Evolutionary conservation across 2,888 invertebrate species (phyloP).

Genomic region (Tetragnatha montana): DNA sequence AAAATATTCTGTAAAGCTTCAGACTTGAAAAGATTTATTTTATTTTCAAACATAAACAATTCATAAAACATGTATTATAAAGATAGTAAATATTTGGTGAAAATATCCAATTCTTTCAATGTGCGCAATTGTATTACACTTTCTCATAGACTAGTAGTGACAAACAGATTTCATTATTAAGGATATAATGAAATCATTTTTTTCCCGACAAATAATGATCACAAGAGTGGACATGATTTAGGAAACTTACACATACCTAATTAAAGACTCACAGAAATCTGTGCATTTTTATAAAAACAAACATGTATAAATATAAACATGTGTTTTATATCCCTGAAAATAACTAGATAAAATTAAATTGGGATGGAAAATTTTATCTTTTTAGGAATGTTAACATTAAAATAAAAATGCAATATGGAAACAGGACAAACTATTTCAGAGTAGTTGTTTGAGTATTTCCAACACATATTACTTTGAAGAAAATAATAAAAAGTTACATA

Average conservation of each 20-base stretch:
- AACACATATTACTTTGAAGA: too few species aligned
- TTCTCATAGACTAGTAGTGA: conserved; percentile 12
- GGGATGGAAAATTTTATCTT: too few species aligned
- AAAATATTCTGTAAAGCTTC: background rate
- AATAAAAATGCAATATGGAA: too few species aligned
- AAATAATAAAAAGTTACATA: too few species aligned
- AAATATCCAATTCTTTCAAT: conserved; percentile 28
- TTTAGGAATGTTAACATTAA: too few species aligned
- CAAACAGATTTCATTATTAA: conserved; percentile 21
- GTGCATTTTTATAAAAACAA: too few species aligned
- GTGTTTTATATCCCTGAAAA: too few species aligned
- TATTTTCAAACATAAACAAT: conserved; percentile 56
- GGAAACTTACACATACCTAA: background rate
- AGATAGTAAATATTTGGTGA: conserved; percentile 26
- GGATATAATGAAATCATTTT: conserved; percentile 13
- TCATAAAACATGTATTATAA: conserved; percentile 46
- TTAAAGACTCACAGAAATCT: background rate
- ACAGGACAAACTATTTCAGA: too few species aligned
- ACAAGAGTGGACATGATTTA: background rate
- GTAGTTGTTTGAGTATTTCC: too few species aligned
- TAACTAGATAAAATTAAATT: too few species aligned
- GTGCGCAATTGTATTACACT: conserved; percentile 30
- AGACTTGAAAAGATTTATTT: conserved; percentile 29
- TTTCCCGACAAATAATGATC: background rate
- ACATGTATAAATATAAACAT: too few species aligned